phyloP scores from a whole-genome alignment of 2,113 vertebrate species.

The Dendropsophus ebraccatus region DNA sequence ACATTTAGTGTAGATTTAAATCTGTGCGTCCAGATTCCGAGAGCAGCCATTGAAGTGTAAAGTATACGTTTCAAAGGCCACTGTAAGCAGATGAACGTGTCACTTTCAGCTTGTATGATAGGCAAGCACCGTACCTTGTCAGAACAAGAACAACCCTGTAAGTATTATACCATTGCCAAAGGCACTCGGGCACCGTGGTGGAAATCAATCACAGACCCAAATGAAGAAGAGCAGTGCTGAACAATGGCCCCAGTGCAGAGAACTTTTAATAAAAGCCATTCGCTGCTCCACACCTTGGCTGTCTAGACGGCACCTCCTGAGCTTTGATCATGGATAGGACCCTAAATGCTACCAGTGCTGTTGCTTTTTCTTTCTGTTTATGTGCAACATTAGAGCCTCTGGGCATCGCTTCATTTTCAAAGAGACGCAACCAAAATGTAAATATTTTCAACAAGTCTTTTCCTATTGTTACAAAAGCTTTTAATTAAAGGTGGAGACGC shows the following conservation, averaged over 20 bases:
- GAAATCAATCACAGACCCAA: slow-evolving; percentile 93
- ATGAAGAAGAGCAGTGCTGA: slow-evolving; percentile 75
- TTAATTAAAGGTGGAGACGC: slow-evolving; percentile 1
- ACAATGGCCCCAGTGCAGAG: slow-evolving; percentile 72
- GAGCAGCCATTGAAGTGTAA: slow-evolving; percentile 75
- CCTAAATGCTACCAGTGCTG: slow-evolving; percentile 79
- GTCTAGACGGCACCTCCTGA: slow-evolving; percentile 75
- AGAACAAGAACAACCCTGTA: slow-evolving; percentile 78
- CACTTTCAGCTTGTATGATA: slow-evolving; percentile 86
- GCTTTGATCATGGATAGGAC: slow-evolving; percentile 81
- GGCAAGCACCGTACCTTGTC: slow-evolving; percentile 76
- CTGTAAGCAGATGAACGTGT: slow-evolving; percentile 80
- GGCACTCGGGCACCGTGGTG: slow-evolving; percentile 83
- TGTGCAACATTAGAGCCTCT: slow-evolving; percentile 74
- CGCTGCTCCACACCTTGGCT: slow-evolving; percentile 79
- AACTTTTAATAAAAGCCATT: slow-evolving; percentile 82
- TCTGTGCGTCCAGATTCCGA: slow-evolving; percentile 69
- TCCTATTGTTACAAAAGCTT: slow-evolving; percentile 35
- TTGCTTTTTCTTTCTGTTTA: slow-evolving; percentile 71
- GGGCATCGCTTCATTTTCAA: slow-evolving; percentile 84
- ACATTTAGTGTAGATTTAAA: slow-evolving; percentile 68
- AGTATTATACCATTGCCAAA: slow-evolving; percentile 82
- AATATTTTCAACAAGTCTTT: slow-evolving; percentile 14
- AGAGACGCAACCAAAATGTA: slow-evolving; percentile 67
- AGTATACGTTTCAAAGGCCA: slow-evolving; percentile 77